A percentile compares a stretch with the other conserved stretches of the same genome.
Conservation (phyloP, 2,797 vertebrate genomes). For the Todus mexicanus region DNA sequence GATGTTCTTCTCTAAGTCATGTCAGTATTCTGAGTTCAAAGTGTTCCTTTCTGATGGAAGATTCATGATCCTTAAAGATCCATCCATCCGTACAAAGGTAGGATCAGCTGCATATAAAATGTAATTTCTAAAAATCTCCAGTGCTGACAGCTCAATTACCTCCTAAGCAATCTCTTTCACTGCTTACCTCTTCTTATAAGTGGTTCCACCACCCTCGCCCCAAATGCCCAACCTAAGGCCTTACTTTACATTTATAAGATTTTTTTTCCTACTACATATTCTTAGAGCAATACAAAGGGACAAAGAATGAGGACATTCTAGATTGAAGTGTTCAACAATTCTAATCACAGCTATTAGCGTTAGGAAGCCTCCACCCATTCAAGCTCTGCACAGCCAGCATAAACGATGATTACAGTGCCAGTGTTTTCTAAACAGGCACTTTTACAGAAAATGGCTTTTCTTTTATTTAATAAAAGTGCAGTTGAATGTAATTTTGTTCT, state of each 20-base stretch:
- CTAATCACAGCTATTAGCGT: not conserved
- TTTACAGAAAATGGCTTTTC: slow-evolving; percentile 16
- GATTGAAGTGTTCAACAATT: not conserved
- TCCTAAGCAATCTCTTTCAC: not conserved
- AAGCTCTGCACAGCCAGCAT: not conserved
- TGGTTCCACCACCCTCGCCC: not conserved
- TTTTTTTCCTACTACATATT: not conserved
- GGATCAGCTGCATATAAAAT: not conserved
- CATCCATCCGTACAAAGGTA: not conserved
- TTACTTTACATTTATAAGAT: not conserved
- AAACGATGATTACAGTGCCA: not conserved
- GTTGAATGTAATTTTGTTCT: slow-evolving; percentile 25
- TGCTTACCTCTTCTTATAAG: not conserved
- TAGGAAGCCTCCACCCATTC: not conserved
- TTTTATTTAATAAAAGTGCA: slow-evolving; percentile 37
- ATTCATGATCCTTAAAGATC: not conserved
- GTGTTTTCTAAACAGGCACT: not conserved
- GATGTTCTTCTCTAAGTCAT: fast-evolving
- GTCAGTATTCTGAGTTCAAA: not conserved
- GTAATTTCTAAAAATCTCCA: not conserved
- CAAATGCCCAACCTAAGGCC: not conserved
- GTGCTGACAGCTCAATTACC: fast-evolving
- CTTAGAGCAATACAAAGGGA: not conserved
- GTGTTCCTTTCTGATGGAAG: not conserved
- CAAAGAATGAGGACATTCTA: not conserved